Conservation (phyloP, 2,888 invertebrate species). For the Tenodera sinensis region DNA sequence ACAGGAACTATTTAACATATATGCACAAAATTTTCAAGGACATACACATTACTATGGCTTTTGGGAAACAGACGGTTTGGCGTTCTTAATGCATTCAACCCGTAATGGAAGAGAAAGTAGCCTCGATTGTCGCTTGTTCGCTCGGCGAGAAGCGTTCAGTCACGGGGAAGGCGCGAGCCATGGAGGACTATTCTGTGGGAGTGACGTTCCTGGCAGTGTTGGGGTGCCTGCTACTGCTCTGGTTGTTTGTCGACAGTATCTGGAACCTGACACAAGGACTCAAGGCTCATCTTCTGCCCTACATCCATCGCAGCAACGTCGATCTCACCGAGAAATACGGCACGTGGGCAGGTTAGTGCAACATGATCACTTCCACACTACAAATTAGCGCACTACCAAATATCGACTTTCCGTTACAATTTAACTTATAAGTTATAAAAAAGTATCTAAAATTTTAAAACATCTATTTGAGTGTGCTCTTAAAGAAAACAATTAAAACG, state of each 20-base stretch:
- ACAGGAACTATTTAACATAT: too few relatives aligned
- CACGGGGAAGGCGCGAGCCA: background rate
- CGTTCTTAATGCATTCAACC: too few relatives aligned
- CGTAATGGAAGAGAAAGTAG: background rate
- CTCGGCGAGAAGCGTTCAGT: background rate
- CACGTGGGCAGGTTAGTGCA: slow-evolving; percentile 55
- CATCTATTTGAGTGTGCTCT: too few relatives aligned
- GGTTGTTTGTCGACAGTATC: slow-evolving; percentile 36
- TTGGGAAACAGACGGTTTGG: too few relatives aligned
- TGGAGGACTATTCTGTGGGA: background rate
- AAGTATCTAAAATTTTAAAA: too few relatives aligned
- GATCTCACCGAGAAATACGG: slow-evolving; percentile 65
- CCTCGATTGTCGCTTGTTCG: background rate
- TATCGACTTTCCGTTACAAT: too few relatives aligned
- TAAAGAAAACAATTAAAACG: too few relatives aligned
- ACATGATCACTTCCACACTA: too few relatives aligned
- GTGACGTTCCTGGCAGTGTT: background rate
- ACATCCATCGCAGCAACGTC: slow-evolving; percentile 52
- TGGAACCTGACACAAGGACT: slow-evolving; percentile 58
- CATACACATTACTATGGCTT: too few relatives aligned
- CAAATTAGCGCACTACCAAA: too few relatives aligned
- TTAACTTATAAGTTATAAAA: too few relatives aligned
- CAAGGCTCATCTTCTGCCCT: slow-evolving; percentile 61
- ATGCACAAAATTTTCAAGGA: too few relatives aligned
- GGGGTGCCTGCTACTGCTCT: background rate